Evolutionary conservation across 1,140 invertebrate genomes (phyloP).

Genomic region (Kradibia gibbosae): DNA sequence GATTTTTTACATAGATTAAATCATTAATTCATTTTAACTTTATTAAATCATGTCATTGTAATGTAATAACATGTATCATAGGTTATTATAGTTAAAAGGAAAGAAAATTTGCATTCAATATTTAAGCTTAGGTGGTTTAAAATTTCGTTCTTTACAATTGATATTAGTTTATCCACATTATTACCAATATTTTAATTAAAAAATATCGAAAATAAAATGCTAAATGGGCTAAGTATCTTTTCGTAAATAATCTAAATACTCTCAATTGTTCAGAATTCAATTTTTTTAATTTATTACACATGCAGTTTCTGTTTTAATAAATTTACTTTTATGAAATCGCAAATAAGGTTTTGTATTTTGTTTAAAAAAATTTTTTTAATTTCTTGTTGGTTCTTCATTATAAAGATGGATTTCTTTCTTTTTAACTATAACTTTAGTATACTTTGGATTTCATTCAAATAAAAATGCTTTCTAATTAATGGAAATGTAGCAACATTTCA

Average conservation of each 20-base stretch:
- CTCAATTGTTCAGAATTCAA: no score
- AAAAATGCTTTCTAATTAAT: no score
- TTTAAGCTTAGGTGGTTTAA: neutral
- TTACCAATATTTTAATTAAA: neutral
- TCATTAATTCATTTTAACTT: slow-evolving; percentile 31
- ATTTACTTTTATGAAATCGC: neutral
- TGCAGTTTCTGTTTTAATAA: no score
- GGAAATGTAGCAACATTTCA: no score
- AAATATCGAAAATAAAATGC: neutral
- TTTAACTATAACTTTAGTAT: no score
- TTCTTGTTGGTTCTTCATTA: no score
- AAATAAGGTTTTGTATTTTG: neutral
- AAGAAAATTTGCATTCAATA: neutral
- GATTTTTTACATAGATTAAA: slow-evolving; percentile 23
- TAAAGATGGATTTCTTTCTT: no score
- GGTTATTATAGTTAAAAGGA: neutral
- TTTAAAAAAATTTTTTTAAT: no score
- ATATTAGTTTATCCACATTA: neutral
- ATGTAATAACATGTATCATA: slow-evolving; percentile 3
- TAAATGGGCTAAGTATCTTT: neutral
- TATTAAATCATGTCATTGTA: slow-evolving; percentile 15
- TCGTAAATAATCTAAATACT: slow-evolving; percentile 12
- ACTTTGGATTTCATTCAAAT: no score
- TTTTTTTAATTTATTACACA: no score
- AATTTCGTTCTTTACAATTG: neutral